Evolutionary conservation across 2,113 vertebrate genomes (phyloP), one percentile per base, ranked within the genome.

Genomic region (Bolborhynchus lineola): DNA sequence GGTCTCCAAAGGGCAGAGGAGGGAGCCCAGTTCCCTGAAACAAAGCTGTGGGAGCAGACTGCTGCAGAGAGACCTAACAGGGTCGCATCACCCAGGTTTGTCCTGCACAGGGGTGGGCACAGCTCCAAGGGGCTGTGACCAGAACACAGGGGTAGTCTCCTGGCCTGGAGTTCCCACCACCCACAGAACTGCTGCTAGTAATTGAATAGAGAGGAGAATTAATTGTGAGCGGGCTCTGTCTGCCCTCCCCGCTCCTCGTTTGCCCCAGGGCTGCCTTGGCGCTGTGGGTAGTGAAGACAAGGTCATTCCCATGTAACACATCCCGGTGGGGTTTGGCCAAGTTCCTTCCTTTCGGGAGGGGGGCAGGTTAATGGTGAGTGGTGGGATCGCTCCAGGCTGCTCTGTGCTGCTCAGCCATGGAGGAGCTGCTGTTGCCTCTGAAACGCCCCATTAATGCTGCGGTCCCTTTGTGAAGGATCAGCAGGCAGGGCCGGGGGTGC

Each of bases 281-380:
- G 44, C 96, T 97, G 90, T 98, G 97, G 97, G 97, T 97, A 96
- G 84, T 7, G n/a, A 93, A 95, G 94, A 93, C 97, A 95, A 92
- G 93, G 95, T 97, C 95, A 96, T 98, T 98, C 97, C 97, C 97
- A 97, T 91, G 97, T 97, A 97, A 98, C 96, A 95, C 97, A 97
- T 96, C 94, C 92, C 86, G 67, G 92, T 39, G 82, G 93, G 90
- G 44, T 96, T 96, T n/a, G 2, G 8, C 93, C 46, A 60, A 90
- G 96, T 92, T 96, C 71, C 93, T 95, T 95, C 68, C 95, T 94
- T 93, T 93, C 1, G 18, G 0, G 10, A 10, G 57, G 10, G 28
- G 55, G 7, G 11, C 86, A 71, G 86, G 91, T 96, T 96, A 97
- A 96, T 97, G 94, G 94, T 17, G 69, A 97, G 97, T 11, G 11